Evolutionary conservation across 2,888 invertebrate species (phyloP).

Genomic region (Synergus itoensis): DNA sequence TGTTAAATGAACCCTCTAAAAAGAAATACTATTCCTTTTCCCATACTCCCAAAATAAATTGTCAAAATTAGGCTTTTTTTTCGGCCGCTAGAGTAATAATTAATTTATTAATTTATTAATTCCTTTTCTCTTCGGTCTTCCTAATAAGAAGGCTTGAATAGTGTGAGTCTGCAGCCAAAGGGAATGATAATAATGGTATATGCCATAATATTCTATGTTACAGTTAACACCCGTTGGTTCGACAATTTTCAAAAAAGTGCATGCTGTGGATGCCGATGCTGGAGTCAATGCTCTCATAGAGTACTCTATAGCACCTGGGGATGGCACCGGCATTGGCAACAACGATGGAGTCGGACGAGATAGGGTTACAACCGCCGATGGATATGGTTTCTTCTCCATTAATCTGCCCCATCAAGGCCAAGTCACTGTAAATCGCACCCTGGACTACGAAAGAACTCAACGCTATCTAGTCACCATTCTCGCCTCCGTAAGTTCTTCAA

Average conservation of each 20-base stretch:
- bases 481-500: constrained; percentile 85
- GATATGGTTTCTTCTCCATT: constrained; percentile 90
- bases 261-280: constrained; percentile 90
- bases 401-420: constrained; percentile 93
- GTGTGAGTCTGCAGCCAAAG: too few relatives aligned
- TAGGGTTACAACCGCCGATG: constrained; percentile 85
- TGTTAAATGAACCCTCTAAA: too few relatives aligned
- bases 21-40: too few relatives aligned
- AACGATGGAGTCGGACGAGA: constrained; percentile 81
- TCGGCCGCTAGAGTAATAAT: too few relatives aligned
- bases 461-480: constrained; percentile 92
- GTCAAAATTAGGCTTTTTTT: too few relatives aligned
- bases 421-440: constrained; percentile 90
- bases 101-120: too few relatives aligned
- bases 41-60: too few relatives aligned
- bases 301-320: constrained; percentile 89
- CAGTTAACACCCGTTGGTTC: constrained; percentile 92
- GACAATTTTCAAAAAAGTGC: constrained; percentile 90
- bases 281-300: constrained; percentile 94
- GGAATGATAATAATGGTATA: neutral
- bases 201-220: constrained; percentile 64
- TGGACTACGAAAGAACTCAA: constrained; percentile 93
- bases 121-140: too few relatives aligned
- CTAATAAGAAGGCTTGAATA: too few relatives aligned
- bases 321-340: constrained; percentile 79